Base-by-base conservation (phyloP, 2,888 invertebrate genomes). In the Stenolophus ochropezus region DNA sequence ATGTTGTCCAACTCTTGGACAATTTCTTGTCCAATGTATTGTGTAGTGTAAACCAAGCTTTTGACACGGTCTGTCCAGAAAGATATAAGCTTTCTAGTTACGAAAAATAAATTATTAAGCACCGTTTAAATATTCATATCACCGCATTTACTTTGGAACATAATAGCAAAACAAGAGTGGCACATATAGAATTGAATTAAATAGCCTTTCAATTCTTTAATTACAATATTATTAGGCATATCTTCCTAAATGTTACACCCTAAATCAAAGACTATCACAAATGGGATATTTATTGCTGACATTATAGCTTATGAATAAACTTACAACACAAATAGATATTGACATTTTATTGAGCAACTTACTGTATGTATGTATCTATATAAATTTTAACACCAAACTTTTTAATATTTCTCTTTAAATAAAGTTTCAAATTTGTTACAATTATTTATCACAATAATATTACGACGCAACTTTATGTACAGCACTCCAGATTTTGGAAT, bases 51-150 rank as follows among this genome's bases (percentile, higher is more conserved):
- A 42, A 42, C 6, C 33, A 42, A 42, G 11, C 11, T 42, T 42
- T 42, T 42, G 33, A 42, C 33, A 4, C 33, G 11, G 33, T 42
- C 33, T 42, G 33, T 42, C 33, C 33, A 42, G 33, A 42, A 42
- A 42, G 33, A 42, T 42, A 42, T 8, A 42, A 42, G 33, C 33
- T 42, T 42, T 42, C 11, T 42, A 42, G 33, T 42, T 42, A 42
- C 33, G 33, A 42, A 42, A 42, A 42, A 42, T 8, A 42, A 42
- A 42, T 42, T 6, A 42, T 42, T 49, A 65, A 78, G 78, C 78
- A 78, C 78, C 78, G 47, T 78, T 78, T 65, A 27, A 78, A 49
- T 65, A 78, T 25, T 61, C 69, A 78, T 42, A 78, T 78, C 78
- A 78, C 78, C 42, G 47, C 69, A 51, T 78, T 78, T 78, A 78